Evolutionary conservation across 2,797 vertebrate genomes (phyloP).

Genomic region (Scyliorhinus canicula): DNA sequence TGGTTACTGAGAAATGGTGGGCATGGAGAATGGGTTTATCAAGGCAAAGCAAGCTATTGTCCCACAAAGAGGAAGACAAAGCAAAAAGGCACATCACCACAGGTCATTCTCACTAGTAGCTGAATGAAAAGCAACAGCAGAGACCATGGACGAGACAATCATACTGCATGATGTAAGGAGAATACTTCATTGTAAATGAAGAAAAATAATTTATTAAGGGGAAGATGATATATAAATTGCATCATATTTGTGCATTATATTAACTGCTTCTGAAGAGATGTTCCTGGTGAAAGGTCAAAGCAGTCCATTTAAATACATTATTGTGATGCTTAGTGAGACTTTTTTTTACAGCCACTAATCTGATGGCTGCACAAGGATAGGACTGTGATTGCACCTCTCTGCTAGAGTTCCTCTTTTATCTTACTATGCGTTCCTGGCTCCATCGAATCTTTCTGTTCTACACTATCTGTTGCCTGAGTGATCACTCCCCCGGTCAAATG

Average conservation of each 20-base stretch:
- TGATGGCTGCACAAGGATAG: neutral
- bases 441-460: neutral
- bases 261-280: neutral
- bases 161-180: neutral
- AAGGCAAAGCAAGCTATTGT: neutral
- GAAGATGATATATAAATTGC: neutral
- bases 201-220: neutral
- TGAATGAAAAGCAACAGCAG: neutral
- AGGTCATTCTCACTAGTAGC: neutral
- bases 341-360: neutral
- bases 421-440: neutral
- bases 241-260: neutral
- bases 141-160: neutral
- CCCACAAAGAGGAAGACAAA: neutral
- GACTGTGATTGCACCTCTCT: neutral
- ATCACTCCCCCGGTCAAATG: constrained; percentile 10
- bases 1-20: neutral
- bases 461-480: neutral
- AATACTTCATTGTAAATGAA: neutral
- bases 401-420: neutral
- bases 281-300: neutral
- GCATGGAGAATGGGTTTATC: neutral
- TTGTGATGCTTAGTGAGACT: neutral
- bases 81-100: neutral
- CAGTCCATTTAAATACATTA: neutral